Percentiles rank a stretch among this genome's conserved stretches.
Evolutionary conservation across 2,888 invertebrate species (phyloP).

Genomic region (Thereva unica): DNA sequence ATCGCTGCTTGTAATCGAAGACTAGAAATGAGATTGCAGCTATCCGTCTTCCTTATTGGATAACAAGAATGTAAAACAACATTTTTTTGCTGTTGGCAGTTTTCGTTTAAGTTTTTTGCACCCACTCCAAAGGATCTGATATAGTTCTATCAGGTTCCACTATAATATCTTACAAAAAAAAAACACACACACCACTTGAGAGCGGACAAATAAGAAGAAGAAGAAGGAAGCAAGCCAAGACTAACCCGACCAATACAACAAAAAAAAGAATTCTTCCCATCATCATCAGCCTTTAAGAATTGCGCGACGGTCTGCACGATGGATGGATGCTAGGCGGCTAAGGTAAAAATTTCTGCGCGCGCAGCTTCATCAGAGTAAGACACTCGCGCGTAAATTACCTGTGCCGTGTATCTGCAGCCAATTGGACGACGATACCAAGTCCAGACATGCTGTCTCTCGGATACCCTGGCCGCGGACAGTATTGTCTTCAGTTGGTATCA

Average conservation of each 20-base stretch:
- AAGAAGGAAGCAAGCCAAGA: background rate
- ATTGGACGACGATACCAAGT: conserved; percentile 26
- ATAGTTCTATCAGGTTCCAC: conserved; percentile 21
- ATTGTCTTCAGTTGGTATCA: conserved; percentile 22
- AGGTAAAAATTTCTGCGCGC: background rate
- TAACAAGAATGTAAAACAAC: conserved; percentile 39
- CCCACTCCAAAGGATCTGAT: conserved; percentile 28
- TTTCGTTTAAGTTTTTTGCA: conserved; percentile 24
- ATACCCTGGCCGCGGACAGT: conserved; percentile 10
- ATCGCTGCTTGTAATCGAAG: conserved; percentile 20
- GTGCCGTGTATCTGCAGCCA: conserved; percentile 15
- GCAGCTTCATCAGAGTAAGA: conserved; percentile 6
- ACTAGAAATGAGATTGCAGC: conserved; percentile 38
- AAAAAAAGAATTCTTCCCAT: conserved; percentile 29
- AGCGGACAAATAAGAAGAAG: conserved; percentile 25
- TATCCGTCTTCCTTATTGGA: conserved; percentile 41
- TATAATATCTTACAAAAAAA: conserved; percentile 10
- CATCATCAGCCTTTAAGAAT: conserved; percentile 12
- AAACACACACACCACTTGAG: background rate
- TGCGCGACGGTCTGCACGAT: background rate
- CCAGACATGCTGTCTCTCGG: conserved; percentile 34
- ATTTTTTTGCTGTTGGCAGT: conserved; percentile 34
- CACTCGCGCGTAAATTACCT: conserved; percentile 30
- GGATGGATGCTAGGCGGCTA: background rate
- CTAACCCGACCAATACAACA: background rate